Conservation (phyloP, 2,113 vertebrate genomes). For the Cettia cetti region DNA sequence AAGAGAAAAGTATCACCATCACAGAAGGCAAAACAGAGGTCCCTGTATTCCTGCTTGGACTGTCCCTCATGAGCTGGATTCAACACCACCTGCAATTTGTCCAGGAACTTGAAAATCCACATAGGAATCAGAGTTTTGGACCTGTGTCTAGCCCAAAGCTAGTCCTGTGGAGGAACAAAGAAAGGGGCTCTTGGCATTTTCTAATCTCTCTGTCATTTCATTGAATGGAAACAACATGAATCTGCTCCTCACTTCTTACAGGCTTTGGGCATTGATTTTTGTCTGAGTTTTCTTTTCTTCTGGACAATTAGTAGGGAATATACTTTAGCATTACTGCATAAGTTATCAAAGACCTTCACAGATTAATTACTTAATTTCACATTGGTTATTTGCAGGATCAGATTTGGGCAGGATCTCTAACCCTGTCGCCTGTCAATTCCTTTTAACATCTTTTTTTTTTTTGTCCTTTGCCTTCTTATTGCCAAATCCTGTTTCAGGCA, state of each 20-base stretch:
- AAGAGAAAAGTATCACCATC: neutral
- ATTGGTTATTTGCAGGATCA: slow-evolving; percentile 49
- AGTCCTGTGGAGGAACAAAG: neutral
- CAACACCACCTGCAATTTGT: neutral
- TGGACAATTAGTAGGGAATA: neutral
- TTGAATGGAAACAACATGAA: neutral
- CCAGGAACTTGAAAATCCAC: neutral
- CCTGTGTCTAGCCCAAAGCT: neutral
- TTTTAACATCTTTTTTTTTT: slow-evolving; percentile 37
- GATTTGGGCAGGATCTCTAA: slow-evolving; percentile 59
- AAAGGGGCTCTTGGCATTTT: neutral
- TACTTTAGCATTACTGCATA: neutral
- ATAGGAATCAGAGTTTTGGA: neutral
- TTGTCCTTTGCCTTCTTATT: slow-evolving; percentile 17
- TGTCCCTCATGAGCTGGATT: neutral
- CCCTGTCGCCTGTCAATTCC: slow-evolving; percentile 65
- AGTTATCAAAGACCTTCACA: slow-evolving; percentile 40
- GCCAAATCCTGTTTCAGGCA: slow-evolving; percentile 34
- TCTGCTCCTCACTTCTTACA: neutral
- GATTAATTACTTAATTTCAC: slow-evolving; percentile 65
- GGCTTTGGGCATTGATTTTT: neutral
- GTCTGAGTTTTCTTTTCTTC: neutral
- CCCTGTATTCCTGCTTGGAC: neutral
- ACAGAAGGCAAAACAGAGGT: neutral
- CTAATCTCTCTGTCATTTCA: neutral